A percentile compares a stretch with the other conserved stretches of the same genome.
Evolutionary conservation across 1,140 invertebrate species (phyloP).

Genomic region (Lineus longissimus): DNA sequence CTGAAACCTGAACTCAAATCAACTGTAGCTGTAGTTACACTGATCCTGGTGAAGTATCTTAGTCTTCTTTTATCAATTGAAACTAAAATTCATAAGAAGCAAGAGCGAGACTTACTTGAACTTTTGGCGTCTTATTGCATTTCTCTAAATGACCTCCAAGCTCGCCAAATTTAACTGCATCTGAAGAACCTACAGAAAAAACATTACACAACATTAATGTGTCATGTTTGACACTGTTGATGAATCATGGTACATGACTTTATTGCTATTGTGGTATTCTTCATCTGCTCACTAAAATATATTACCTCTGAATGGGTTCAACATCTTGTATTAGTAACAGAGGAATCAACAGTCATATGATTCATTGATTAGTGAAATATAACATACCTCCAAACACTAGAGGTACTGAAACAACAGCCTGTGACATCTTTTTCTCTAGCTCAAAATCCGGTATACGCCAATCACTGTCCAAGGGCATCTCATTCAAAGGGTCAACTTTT

Average conservation of each 20-base stretch:
- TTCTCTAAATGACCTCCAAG: constrained; percentile 29
- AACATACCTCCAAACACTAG: constrained; percentile 35
- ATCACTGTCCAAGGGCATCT: constrained; percentile 26
- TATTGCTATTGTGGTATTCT: too few species aligned
- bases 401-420: constrained; percentile 27
- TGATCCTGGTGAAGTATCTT: too few species aligned
- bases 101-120: constrained; percentile 22
- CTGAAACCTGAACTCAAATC: too few species aligned
- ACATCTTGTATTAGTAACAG: too few species aligned
- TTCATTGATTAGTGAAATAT: too few species aligned
- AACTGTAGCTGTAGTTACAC: too few species aligned
- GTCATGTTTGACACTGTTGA: too few species aligned
- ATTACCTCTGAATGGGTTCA: too few species aligned
- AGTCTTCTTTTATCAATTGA: too few species aligned
- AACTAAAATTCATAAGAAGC: background rate
- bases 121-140: constrained; percentile 29
- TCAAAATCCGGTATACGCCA: constrained; percentile 37
- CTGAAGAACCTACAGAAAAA: constrained; percentile 29
- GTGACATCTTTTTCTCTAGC: constrained; percentile 35
- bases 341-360: too few species aligned
- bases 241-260: too few species aligned
- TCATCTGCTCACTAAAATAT: too few species aligned
- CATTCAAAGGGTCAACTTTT: constrained; percentile 42
- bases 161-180: constrained; percentile 29
- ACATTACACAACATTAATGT: constrained; percentile 8